Evolutionary conservation across 2,888 invertebrate genomes (phyloP), one percentile per base, ranked within the genome.

Genomic region (Sussaba pulchella): DNA sequence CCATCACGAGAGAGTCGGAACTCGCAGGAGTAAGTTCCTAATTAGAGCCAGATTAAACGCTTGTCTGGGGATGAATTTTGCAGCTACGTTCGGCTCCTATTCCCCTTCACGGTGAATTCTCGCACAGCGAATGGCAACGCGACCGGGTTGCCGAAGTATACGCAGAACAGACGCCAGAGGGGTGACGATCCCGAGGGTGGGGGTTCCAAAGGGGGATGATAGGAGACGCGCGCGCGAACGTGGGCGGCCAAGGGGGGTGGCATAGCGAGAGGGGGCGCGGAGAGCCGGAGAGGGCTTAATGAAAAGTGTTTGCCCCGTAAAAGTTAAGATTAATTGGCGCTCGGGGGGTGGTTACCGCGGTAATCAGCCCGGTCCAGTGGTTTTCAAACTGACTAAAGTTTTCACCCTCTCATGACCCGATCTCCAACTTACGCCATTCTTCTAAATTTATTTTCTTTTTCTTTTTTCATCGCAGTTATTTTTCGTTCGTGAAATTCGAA

Each of bases 1-100:
- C 8, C 36, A 14, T 61, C 36, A 14, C 54, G n/a, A 19, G 54
- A 50, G 39, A n/a, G 36, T 57, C 57, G n/a, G 41, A 59, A 47
- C 57, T 77, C 77, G 41, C 93, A 87, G 89, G 93, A 88, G 89
- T 91, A 91, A 92, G 91, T 93, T 93, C 93, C 94, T 94, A 94
- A 94, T 94, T 94, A 94, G 94, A 93, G 93, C 94, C 94, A 94
- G 94, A 94, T 94, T 94, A 94, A 94, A 94, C 93, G 94, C 93
- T 93, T 93, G 94, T 94, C 94, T 93, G 93, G 93, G 93, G 93
- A 94, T 93, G 93, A 93, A 94, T 94, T 94, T 90, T 90, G 88
- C 73, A 24, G 26, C 26, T 26, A 39, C 64, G 59, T 59, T 73
- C 63, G 17, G 19, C 43, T 67, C 61, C 67, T 17, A 85, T 88